Percentiles rank a stretch among this genome's conserved stretches.
phyloP scores from a whole-genome alignment of 2,113 vertebrate species.

The Thryonomys swinderianus region DNA sequence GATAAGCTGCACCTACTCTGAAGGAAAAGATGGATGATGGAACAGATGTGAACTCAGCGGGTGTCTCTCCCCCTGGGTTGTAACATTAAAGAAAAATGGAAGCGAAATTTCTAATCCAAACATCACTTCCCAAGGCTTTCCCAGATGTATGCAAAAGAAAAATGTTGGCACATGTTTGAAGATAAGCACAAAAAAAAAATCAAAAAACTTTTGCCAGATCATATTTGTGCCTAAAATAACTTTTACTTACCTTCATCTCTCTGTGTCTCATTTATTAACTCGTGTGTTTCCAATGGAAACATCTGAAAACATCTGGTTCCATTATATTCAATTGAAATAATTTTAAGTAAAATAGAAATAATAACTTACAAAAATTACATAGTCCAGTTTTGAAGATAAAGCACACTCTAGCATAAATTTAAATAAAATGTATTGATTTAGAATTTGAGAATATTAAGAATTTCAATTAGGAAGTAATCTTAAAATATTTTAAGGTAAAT shows the following conservation, averaged over 20 bases:
- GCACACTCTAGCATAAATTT: not conserved
- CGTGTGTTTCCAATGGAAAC: not conserved
- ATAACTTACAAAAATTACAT: not conserved
- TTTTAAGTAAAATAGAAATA: not conserved
- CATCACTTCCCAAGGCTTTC: not conserved
- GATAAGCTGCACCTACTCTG: not conserved
- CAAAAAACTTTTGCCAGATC: not conserved
- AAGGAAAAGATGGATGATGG: not conserved
- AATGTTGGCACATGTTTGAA: not conserved
- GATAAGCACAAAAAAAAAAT: not conserved
- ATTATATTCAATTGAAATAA: not conserved
- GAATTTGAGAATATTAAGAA: not conserved
- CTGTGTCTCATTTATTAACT: not conserved
- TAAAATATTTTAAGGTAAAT: not conserved
- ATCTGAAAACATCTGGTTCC: not conserved
- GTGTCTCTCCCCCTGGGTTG: not conserved
- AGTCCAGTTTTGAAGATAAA: not conserved
- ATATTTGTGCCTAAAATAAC: too few species aligned
- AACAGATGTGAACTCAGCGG: not conserved
- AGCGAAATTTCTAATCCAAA: not conserved
- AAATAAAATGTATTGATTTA: not conserved
- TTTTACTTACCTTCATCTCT: accelerated
- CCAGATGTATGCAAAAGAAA: not conserved
- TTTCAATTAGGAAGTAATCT: not conserved
- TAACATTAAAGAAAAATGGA: not conserved